Evolutionary conservation across 2,797 vertebrate genomes (phyloP).

Genomic region (Chanos chanos): DNA sequence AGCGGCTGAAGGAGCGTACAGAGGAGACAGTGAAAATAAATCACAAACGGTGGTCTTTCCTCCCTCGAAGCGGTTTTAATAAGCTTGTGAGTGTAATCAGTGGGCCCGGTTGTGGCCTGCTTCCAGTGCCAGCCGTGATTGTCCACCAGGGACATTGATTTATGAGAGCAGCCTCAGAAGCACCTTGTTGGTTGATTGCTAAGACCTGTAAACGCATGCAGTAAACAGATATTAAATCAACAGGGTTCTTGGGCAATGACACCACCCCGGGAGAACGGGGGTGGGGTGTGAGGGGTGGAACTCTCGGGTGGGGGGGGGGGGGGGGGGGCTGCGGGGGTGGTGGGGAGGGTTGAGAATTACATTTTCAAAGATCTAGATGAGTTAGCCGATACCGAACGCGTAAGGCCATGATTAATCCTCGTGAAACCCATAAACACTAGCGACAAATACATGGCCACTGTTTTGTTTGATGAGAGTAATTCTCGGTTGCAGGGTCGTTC

Average conservation of each 20-base stretch:
- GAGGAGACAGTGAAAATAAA: conserved; percentile 13
- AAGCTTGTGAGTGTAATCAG: conserved; percentile 62
- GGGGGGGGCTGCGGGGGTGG: not conserved
- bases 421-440: conserved; percentile 58
- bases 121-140: conserved; percentile 52
- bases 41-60: conserved; percentile 34
- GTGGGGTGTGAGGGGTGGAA: conserved; percentile 38
- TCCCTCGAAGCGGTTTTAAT: conserved; percentile 42
- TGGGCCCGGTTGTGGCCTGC: conserved; percentile 46
- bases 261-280: conserved; percentile 32
- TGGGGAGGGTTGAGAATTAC: conserved; percentile 49
- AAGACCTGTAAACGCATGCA: conserved; percentile 56
- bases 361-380: conserved; percentile 55
- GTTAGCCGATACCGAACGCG: conserved; percentile 48
- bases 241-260: conserved; percentile 59
- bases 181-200: conserved; percentile 66
- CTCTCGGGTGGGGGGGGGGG: conserved; percentile 28
- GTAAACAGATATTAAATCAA: conserved; percentile 70
- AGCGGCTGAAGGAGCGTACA: not conserved
- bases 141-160: conserved; percentile 58
- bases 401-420: conserved; percentile 61
- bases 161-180: conserved; percentile 51
- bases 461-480: conserved; percentile 29
- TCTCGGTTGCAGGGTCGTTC: conserved; percentile 32
- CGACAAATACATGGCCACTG: conserved; percentile 47